A percentile compares a stretch with the other conserved stretches of the same genome.
Conservation (phyloP, 2,113 vertebrate genomes). For the Silurus meridionalis region DNA sequence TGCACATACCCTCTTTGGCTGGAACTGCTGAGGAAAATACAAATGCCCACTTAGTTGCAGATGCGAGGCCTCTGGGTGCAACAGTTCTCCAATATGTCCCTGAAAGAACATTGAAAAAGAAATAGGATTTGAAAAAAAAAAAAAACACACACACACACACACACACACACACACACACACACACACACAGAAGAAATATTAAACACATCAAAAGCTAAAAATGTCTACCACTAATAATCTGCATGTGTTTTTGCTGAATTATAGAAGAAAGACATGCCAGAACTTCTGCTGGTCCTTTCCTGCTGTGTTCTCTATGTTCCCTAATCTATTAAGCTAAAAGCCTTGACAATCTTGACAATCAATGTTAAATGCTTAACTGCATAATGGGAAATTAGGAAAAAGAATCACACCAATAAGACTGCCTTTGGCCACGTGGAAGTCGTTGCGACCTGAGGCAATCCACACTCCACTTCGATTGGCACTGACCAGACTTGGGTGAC, state of each 20-base stretch:
- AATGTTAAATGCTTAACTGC: not conserved
- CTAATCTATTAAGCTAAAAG: not conserved
- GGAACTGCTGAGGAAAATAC: constrained; percentile 84
- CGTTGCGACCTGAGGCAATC: constrained; percentile 93
- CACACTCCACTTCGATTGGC: constrained; percentile 85
- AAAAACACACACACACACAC: not conserved
- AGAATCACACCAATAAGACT: constrained; percentile 81
- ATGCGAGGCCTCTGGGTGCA: constrained; percentile 90
- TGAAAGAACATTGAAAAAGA: constrained; percentile 53
- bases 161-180: no score
- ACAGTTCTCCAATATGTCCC: constrained; percentile 91
- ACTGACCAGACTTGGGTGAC: constrained; percentile 89
- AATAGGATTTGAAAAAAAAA: not conserved
- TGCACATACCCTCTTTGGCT: constrained; percentile 79
- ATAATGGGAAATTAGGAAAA: not conserved
- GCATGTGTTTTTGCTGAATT: not conserved
- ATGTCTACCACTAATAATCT: not conserved
- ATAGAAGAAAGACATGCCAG: not conserved
- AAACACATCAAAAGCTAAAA: not conserved
- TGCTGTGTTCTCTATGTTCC: not conserved
- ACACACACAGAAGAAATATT: not conserved
- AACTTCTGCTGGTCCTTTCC: not conserved
- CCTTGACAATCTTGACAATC: not conserved
- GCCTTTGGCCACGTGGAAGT: constrained; percentile 91
- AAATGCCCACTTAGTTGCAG: constrained; percentile 90